Base-by-base conservation (phyloP, 2,797 vertebrate genomes). In the Acomys russatus region DNA sequence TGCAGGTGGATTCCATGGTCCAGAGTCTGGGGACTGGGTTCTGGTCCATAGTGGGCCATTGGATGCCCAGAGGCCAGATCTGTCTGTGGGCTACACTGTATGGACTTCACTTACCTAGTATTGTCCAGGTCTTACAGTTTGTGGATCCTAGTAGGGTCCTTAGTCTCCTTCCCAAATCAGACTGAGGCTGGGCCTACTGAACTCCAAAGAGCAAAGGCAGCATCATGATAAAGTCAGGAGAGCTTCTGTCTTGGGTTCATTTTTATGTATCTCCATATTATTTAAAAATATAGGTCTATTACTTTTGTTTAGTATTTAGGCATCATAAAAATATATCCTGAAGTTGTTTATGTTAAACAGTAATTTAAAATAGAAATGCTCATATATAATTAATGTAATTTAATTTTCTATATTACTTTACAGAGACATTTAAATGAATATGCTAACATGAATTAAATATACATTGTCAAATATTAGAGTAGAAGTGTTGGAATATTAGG, bases 331-430 rank as follows among this genome's bases (percentile, higher is more conserved):
- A 79, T 28, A 80, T 74, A 5, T 14, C 54, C n/a, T 90, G 30
- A 87, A 95, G 77, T 61, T n/a, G 30, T 80, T 73, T 68, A n/a
- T 89, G 49, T 70, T 9, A 80, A 94, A 63, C 51, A 86, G 15
- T 89, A 63, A 83, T 82, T 86, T 92, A 63, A 93, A 90, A 88
- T 92, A 79, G 64, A 22, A 30, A 92, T 88, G 71, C 61, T 70
- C 28, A 56, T 44, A 87, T 84, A 87, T 61, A 77, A 18, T 54
- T 70, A 54, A 87, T 56, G 25, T 66, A 74, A 94, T 92, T 90
- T 68, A 9, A 22, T 79, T 95, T 93, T n/a, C 22, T 90, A 14
- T 80, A 66, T 82, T 28, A 90, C 3, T 76, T 70, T 71, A 70
- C 30, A 56, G 74, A 20, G 76, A 30, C 54, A 66, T 44, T 66